phyloP scores from a whole-genome alignment of 2,888 invertebrate species.

The Eutolmus rufibarbis region DNA sequence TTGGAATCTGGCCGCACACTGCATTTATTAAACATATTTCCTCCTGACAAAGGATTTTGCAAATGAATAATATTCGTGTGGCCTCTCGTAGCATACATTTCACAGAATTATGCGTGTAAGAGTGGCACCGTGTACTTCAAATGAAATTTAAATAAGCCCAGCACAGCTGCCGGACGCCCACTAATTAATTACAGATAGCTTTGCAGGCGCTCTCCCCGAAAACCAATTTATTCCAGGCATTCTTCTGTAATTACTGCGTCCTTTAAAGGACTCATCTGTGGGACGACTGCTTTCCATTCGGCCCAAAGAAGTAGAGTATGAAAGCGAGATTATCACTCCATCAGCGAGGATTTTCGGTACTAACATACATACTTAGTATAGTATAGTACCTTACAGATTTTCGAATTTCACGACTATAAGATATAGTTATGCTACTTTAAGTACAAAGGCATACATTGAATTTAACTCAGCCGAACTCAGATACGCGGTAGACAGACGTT shows the following conservation, averaged over 20 bases:
- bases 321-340: background rate
- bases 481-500: background rate
- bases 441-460: no score
- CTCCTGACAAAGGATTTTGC: background rate
- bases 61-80: background rate
- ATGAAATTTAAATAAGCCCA: background rate
- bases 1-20: background rate
- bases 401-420: no score
- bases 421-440: no score
- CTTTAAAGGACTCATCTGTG: background rate
- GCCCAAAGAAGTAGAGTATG: background rate
- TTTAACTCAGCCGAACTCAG: no score
- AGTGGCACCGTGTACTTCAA: background rate
- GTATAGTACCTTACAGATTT: no score
- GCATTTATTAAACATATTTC: background rate
- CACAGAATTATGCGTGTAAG: background rate
- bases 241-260: background rate
- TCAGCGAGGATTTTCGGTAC: background rate
- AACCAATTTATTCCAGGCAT: background rate
- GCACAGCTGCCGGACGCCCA: background rate
- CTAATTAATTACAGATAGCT: background rate
- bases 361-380: no score
- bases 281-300: background rate
- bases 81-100: background rate
- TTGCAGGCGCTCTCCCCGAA: background rate